These are phyloP conservation scores for Sarcophaga carnaria DNA, from an alignment of 2,888 invertebrate genomes.

Conservation along the genomic window DNA sequence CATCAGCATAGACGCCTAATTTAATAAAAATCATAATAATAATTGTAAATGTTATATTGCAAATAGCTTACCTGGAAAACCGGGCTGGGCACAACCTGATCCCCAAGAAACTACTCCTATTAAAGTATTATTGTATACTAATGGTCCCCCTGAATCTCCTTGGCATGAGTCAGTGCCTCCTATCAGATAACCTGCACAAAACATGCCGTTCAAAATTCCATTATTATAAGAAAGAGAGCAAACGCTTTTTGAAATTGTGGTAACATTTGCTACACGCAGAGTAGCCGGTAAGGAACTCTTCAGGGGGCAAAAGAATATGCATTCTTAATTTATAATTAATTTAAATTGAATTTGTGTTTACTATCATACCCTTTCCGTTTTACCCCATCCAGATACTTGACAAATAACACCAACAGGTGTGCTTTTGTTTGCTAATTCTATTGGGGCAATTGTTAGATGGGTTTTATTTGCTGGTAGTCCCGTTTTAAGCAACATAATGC, in stretches of 20 bases:
- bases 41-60: not conserved
- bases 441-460: slow-evolving; percentile 74
- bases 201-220: slow-evolving; percentile 75
- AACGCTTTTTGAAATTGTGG: slow-evolving; percentile 71
- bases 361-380: slow-evolving; percentile 74
- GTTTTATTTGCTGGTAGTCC: slow-evolving; percentile 73
- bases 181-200: slow-evolving; percentile 77
- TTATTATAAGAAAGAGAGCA: slow-evolving; percentile 73
- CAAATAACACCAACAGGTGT: slow-evolving; percentile 74
- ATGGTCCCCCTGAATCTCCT: slow-evolving; percentile 79
- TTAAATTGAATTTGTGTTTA: not conserved
- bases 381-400: slow-evolving; percentile 80
- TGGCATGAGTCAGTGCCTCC: slow-evolving; percentile 79
- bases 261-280: slow-evolving; percentile 76
- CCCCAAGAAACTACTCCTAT: slow-evolving; percentile 80
- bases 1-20: slow-evolving; percentile 77
- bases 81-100: slow-evolving; percentile 75
- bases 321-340: not conserved
- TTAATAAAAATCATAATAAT: not conserved
- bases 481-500: slow-evolving; percentile 75
- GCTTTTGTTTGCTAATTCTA: slow-evolving; percentile 70
- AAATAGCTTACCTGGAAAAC: slow-evolving; percentile 64
- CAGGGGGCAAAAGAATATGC: not conserved
- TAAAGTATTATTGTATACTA: slow-evolving; percentile 75
- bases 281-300: slow-evolving; percentile 73